These are phyloP conservation scores for Haliclystus octoradiatus DNA, from an alignment of 30 jellyfish, hydroid and myxozoan genomes.

Conservation along the genomic window DNA sequence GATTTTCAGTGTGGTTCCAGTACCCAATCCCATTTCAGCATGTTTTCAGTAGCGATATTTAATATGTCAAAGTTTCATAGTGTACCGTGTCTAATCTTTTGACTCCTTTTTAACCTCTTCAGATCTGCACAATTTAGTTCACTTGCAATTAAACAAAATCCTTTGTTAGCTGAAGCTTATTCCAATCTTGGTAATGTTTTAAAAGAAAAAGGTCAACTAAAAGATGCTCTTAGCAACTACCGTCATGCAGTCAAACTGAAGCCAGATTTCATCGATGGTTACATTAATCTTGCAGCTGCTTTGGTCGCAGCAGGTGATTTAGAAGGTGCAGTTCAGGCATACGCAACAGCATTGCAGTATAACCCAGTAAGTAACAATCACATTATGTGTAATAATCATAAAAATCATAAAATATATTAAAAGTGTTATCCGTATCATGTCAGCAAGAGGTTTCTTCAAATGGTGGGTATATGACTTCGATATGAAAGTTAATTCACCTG, in stretches of 20 bases:
- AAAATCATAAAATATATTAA: no score
- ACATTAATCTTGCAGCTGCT: conserved; percentile 88
- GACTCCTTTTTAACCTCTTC: neutral
- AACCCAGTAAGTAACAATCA: conserved; percentile 94
- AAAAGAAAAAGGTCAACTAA: conserved; percentile 79
- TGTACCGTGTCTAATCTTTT: neutral
- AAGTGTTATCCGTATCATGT: no score
- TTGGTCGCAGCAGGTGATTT: conserved; percentile 96
- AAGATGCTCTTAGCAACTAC: conserved; percentile 85
- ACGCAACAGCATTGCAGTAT: conserved; percentile 91
- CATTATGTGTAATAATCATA: no score
- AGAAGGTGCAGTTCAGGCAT: conserved; percentile 97
- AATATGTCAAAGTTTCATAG: no score
- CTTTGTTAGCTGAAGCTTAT: conserved; percentile 85
- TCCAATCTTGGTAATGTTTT: conserved; percentile 89
- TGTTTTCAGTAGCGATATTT: no score
- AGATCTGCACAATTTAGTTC: conserved; percentile 91
- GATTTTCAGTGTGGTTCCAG: no score
- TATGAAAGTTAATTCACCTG: no score
- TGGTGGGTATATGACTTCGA: no score
- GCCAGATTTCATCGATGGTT: conserved; percentile 89
- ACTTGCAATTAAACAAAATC: conserved; percentile 80
- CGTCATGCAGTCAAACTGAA: conserved; percentile 86
- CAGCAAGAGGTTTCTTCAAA: no score
- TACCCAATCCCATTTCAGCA: no score